phyloP scores from a whole-genome alignment of 2,888 invertebrate genomes.

The Xestia rhomboidea region DNA sequence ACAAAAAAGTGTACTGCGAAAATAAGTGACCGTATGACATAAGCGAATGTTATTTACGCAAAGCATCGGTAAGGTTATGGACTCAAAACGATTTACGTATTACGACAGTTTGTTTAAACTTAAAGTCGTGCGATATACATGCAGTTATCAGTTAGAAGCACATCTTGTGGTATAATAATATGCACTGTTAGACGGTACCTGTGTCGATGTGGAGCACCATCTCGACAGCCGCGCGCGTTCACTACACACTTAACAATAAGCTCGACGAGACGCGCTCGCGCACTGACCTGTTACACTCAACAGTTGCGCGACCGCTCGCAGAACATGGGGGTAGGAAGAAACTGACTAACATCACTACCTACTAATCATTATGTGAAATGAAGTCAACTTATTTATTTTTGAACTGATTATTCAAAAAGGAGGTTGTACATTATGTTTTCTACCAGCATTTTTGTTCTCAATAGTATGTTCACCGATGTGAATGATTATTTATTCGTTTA shows the following conservation, averaged over 20 bases:
- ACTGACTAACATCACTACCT: neutral
- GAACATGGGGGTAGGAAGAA: neutral
- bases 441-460: too few species aligned
- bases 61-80: neutral
- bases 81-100: neutral
- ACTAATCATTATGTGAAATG: neutral
- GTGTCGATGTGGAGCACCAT: neutral
- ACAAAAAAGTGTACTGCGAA: neutral
- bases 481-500: too few species aligned
- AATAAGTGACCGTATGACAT: neutral
- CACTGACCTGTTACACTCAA: neutral
- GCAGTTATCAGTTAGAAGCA: neutral
- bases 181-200: slow-evolving; percentile 1
- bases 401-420: too few species aligned
- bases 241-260: neutral
- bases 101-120: neutral
- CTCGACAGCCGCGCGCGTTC: neutral
- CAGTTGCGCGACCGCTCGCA: neutral
- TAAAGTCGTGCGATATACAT: neutral
- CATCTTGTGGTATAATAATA: neutral
- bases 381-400: neutral
- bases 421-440: too few species aligned
- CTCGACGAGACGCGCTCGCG: neutral
- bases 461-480: too few species aligned
- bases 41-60: neutral